These are phyloP conservation scores for Lasioglossum figueresi DNA, from an alignment of 2,888 invertebrate species.

Conservation along the genomic window DNA sequence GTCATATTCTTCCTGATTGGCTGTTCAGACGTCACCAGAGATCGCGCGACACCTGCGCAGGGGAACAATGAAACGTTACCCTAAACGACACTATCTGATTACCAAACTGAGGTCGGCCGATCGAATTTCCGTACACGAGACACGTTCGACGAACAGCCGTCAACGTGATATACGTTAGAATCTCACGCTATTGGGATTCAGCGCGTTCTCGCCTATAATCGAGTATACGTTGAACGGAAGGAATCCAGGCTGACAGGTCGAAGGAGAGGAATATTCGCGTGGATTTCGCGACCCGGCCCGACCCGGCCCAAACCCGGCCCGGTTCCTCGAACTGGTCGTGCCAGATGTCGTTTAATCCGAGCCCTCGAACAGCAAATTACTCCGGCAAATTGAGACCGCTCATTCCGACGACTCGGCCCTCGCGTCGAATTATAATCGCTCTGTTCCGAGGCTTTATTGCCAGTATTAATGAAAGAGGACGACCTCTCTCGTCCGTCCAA, in stretches of 20 bases:
- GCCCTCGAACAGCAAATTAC: conserved; percentile 28
- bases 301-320: not conserved
- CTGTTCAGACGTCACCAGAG: not conserved
- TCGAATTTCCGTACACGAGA: conserved; percentile 62
- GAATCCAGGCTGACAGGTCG: conserved; percentile 57
- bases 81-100: conserved; percentile 41
- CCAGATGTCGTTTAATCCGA: conserved; percentile 45
- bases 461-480: conserved; percentile 26
- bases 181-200: conserved; percentile 74
- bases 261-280: conserved; percentile 49
- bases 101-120: not conserved
- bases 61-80: conserved; percentile 4
- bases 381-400: conserved; percentile 27
- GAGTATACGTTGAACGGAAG: conserved; percentile 63
- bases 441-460: conserved; percentile 18
- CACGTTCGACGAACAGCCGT: conserved; percentile 70
- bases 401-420: conserved; percentile 8
- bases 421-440: conserved; percentile 27
- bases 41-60: not conserved
- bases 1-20: not conserved
- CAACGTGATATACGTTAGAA: conserved; percentile 68
- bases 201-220: conserved; percentile 70
- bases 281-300: conserved; percentile 24
- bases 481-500: not conserved
- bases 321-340: conserved; percentile 1